Base-by-base conservation (phyloP, 2,888 invertebrate genomes). In the Mylabris sibirica region DNA sequence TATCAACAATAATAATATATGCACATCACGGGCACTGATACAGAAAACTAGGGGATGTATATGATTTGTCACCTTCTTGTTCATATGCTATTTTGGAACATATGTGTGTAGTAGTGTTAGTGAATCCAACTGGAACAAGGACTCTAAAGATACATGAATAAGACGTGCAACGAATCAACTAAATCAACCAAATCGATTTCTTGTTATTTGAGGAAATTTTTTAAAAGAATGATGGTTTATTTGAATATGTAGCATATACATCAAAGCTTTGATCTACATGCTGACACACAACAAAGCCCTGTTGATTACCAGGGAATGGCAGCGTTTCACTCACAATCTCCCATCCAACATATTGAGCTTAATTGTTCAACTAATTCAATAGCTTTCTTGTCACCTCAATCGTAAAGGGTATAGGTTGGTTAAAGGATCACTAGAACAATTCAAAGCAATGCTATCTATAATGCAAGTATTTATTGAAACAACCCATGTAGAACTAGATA, bases 211-310 rank as follows among this genome's bases (percentile, higher is more conserved):
- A 20, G 9, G 20, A 49, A 49, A 49, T 20, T 9, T 20, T 20
- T 20, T 8, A 11, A 20, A 49, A 20, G 20, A 49, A 49, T 49
- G 6, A 20, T 8, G 49, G 20, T 49, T 49, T 49, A 49, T 49
- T 49, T 59, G 64, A 63, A 64, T 64, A 60, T 63, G n/a, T 44
- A n/a, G n/a, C 57, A 64, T 12, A 66, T 62, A 74, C 76, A 72
- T 72, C 68, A 70, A 49, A 68, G 71, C 73, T 75, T 74, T 74
- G 75, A 75, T 76, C 74, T 75, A 74, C 69, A 69, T 69, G 72
- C 70, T 71, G 74, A 73, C 75, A 71, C 73, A 73, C 73, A 73
- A 75, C 76, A 76, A 76, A 73, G 73, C 70, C 68, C 66, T 72
- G 49, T 74, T 76, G 75, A 76, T 76, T 76, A 72, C 72, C 20